phyloP scores from a whole-genome alignment of 1,140 invertebrate species.

The Pissodes strobi region DNA sequence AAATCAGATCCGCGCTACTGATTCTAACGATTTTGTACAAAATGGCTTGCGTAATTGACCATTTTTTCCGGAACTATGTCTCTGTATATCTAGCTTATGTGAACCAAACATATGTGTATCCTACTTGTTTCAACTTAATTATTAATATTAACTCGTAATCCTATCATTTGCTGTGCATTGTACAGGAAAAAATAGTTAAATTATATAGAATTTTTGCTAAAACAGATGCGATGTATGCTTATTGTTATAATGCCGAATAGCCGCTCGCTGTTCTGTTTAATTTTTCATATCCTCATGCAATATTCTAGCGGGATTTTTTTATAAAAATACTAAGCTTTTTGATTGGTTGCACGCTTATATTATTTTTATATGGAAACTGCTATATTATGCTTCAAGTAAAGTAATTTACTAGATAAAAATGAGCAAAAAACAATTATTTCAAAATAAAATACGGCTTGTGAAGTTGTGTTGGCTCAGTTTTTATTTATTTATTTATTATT shows the following conservation, averaged over 20 bases:
- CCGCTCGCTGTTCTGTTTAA: constrained; percentile 17
- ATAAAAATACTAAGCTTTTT: constrained; percentile 13
- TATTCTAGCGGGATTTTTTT: constrained; percentile 14
- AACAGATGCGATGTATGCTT: constrained; percentile 47
- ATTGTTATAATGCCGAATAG: constrained; percentile 42
- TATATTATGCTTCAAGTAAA: background rate
- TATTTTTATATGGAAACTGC: background rate
- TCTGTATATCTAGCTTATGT: constrained; percentile 41
- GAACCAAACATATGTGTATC: constrained; percentile 49
- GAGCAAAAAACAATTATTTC: too few relatives aligned
- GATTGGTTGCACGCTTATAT: too few relatives aligned
- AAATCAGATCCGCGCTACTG: constrained; percentile 25
- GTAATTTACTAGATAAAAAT: too few relatives aligned
- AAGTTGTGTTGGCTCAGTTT: too few relatives aligned
- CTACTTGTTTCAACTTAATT: constrained; percentile 50
- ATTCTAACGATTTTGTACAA: constrained; percentile 10
- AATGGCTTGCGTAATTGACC: constrained; percentile 30
- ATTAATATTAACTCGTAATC: constrained; percentile 49
- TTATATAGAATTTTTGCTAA: constrained; percentile 51
- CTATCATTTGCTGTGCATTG: constrained; percentile 51
- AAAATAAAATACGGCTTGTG: too few relatives aligned
- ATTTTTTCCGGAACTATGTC: constrained; percentile 31
- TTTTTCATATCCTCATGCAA: constrained; percentile 30
- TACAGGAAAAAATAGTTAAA: constrained; percentile 50
- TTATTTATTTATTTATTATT: too few relatives aligned